Evolutionary conservation across 92 coral and sea anemone genomes (phyloP).

Genomic region (Palythoa grandis): DNA sequence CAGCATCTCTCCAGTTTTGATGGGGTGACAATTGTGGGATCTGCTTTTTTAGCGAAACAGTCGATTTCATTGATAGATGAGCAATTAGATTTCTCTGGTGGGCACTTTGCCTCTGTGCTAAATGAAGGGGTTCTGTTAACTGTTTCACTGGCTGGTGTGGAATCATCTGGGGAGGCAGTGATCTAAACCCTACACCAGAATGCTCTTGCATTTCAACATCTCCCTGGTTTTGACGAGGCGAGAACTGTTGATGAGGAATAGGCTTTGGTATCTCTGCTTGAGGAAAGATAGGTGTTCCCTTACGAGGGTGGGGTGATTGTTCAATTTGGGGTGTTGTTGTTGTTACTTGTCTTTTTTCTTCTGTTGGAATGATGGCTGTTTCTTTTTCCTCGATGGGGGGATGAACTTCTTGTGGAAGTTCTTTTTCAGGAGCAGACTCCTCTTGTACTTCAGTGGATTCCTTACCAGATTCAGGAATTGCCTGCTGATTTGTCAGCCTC

Average conservation of each 20-base stretch:
- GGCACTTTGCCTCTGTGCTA: neutral
- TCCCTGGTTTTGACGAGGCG: neutral
- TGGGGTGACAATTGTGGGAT: neutral
- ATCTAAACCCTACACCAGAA: neutral
- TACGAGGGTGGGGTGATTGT: neutral
- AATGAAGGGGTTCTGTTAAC: slow-evolving; percentile 8
- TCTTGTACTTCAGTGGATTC: neutral
- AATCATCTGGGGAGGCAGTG: slow-evolving; percentile 16
- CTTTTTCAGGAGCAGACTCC: neutral
- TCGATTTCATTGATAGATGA: neutral
- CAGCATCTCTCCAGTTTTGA: neutral
- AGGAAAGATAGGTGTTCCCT: neutral
- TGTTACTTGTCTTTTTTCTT: neutral
- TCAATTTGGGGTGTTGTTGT: neutral
- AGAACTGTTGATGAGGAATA: neutral
- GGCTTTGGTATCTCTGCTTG: neutral
- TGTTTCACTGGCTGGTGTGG: neutral
- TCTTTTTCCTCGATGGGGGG: neutral
- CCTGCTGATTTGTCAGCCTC: neutral
- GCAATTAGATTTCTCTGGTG: neutral
- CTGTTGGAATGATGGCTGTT: neutral
- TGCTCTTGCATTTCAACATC: slow-evolving; percentile 18
- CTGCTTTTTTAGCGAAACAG: neutral
- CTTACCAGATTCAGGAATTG: neutral
- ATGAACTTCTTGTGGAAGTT: neutral